phyloP scores from a whole-genome alignment of 1,140 invertebrate genomes.

The Rhopalosiphum padi region DNA sequence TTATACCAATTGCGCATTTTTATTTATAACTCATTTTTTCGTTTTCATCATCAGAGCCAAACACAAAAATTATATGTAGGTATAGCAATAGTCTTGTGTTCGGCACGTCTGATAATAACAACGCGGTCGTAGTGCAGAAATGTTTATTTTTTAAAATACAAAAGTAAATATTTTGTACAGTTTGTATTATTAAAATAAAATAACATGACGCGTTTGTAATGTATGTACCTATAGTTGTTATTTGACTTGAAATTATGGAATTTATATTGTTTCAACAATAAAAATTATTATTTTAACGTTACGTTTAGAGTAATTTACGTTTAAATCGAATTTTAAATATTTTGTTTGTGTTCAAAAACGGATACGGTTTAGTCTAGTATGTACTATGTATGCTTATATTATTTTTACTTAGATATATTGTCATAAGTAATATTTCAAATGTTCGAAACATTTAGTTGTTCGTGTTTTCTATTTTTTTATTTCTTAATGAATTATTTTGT shows the following conservation, averaged over 20 bases:
- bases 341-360: not conserved
- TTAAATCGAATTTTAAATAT: not conserved
- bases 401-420: not conserved
- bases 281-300: not conserved
- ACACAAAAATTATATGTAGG: too few relatives aligned
- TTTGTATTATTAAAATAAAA: not conserved
- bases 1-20: too few relatives aligned
- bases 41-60: too few relatives aligned
- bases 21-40: too few relatives aligned
- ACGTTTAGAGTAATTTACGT: not conserved
- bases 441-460: not conserved
- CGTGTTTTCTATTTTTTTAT: not conserved
- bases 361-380: not conserved
- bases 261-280: too few relatives aligned
- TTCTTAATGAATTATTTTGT: not conserved
- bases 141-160: not conserved
- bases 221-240: not conserved
- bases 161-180: not conserved
- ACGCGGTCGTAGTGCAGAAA: too few relatives aligned
- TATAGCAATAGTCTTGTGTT: too few relatives aligned
- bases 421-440: not conserved
- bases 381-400: not conserved
- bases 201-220: not conserved
- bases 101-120: too few relatives aligned
- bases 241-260: not conserved